Conservation (phyloP, 2,113 vertebrate genomes). For the Aptenodytes patagonicus region DNA sequence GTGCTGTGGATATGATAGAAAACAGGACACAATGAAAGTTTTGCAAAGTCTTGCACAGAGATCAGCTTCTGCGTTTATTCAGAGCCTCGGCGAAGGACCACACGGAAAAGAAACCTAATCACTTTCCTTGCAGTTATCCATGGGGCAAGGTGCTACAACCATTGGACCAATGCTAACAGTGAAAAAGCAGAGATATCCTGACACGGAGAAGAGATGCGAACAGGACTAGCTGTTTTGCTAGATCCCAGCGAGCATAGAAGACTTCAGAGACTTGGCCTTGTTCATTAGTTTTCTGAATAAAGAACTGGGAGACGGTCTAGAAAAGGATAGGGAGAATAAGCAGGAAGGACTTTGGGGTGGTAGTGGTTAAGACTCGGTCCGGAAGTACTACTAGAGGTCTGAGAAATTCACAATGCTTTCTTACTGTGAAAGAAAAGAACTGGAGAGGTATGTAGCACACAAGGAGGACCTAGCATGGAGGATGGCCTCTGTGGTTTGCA, state of each 20-base stretch:
- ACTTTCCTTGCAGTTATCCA: background rate
- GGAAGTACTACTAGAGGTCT: background rate
- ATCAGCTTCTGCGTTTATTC: background rate
- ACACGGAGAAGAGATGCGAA: background rate
- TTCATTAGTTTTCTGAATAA: background rate
- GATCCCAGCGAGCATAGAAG: background rate
- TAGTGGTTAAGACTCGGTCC: background rate
- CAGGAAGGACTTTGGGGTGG: background rate
- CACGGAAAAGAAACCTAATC: background rate
- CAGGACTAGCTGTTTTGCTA: too few species aligned
- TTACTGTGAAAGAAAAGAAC: background rate
- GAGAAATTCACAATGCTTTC: background rate
- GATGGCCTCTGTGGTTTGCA: background rate
- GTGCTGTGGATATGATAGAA: background rate
- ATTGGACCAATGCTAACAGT: background rate
- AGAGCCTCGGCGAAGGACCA: background rate
- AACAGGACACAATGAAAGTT: background rate
- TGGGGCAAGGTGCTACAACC: background rate
- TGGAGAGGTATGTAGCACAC: background rate
- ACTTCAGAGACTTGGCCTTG: background rate
- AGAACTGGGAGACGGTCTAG: background rate
- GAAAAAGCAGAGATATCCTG: background rate
- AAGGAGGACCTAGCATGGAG: background rate
- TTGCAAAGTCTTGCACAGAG: background rate
- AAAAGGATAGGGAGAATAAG: background rate